A percentile compares a stretch with the other conserved stretches of the same genome.
phyloP scores from a whole-genome alignment of 2,113 vertebrate genomes.

The Sinocyclocheilus rhinocerous region DNA sequence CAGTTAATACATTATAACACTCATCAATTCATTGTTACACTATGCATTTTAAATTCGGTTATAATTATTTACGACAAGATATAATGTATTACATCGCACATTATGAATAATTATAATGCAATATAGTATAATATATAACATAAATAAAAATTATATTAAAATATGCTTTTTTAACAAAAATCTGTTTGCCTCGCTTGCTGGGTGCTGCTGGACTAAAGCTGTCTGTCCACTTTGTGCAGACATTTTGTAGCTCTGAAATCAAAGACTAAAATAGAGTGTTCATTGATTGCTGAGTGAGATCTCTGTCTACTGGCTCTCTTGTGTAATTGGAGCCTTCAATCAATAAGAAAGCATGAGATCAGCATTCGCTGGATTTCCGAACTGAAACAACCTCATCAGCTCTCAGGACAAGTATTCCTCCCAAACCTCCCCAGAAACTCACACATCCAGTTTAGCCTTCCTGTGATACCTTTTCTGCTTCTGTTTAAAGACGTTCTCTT shows the following conservation, averaged over 20 bases:
- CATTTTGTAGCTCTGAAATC: slow-evolving; percentile 17
- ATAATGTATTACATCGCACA: no score
- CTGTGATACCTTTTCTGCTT: background rate
- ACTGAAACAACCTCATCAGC: slow-evolving; percentile 40
- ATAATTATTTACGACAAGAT: no score
- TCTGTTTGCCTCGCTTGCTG: background rate
- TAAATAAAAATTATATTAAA: background rate
- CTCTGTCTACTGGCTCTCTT: slow-evolving; percentile 40
- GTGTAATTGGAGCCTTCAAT: slow-evolving; percentile 49
- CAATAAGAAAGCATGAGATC: slow-evolving; percentile 41
- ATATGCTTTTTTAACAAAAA: background rate
- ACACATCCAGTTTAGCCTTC: background rate
- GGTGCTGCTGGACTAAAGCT: background rate
- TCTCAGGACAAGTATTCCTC: slow-evolving; percentile 16
- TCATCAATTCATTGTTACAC: no score
- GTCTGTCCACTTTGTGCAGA: background rate
- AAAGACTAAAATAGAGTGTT: slow-evolving; percentile 23
- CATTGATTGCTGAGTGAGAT: slow-evolving; percentile 45
- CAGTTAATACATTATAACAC: no score
- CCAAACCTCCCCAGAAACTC: background rate
- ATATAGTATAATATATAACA: no score
- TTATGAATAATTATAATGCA: no score
- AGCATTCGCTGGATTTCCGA: slow-evolving; percentile 44
- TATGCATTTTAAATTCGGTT: no score
- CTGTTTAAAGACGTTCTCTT: background rate